Conservation (phyloP, 37 sponge, comb jelly and placozoan genomes). For the Aphrocallistes beatrix region DNA sequence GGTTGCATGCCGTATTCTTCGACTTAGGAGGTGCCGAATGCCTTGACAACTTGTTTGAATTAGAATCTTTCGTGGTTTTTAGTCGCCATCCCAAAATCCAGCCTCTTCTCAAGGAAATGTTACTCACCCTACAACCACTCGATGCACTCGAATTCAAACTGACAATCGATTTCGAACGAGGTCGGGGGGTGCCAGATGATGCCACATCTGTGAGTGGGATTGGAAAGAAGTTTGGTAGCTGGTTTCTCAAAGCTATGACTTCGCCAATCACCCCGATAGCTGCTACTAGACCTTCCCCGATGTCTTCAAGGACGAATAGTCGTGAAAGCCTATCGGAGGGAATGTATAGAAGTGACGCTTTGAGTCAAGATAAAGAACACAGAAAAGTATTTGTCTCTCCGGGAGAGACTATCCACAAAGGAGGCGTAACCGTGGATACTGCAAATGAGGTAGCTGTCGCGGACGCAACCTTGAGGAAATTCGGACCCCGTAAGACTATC, state of each 20-base stretch:
- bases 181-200: not conserved
- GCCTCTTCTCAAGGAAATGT: not conserved
- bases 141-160: not conserved
- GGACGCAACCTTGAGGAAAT: not conserved
- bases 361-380: not conserved
- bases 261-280: not conserved
- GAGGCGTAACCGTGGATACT: not conserved
- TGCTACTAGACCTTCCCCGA: not conserved
- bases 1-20: not conserved
- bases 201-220: not conserved
- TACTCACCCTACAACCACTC: not conserved
- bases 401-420: not conserved
- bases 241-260: not conserved
- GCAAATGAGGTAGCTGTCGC: not conserved
- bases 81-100: not conserved
- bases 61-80: not conserved
- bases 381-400: not conserved
- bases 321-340: not conserved
- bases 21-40: not conserved
- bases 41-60: not conserved
- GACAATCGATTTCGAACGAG: not conserved
- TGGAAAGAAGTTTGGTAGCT: not conserved
- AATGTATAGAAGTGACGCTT: not conserved
- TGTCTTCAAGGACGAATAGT: not conserved
- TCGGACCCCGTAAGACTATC: not conserved